A percentile compares a stretch with the other conserved stretches of the same genome.
phyloP scores from a whole-genome alignment of 2,113 vertebrate genomes.

The Turnix velox region DNA sequence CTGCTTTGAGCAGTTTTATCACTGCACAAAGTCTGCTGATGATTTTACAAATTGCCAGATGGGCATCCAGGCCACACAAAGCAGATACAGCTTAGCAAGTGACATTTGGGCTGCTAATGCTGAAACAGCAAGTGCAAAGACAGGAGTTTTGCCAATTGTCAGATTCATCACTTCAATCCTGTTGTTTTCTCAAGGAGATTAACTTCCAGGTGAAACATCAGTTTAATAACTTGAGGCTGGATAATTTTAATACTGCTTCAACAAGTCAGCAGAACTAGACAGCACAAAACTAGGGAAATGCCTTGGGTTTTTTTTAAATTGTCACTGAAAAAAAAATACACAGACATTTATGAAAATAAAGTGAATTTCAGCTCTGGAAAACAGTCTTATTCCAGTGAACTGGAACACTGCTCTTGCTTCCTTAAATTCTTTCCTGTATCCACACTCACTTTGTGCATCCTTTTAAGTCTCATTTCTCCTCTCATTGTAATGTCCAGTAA shows the following conservation, averaged over 20 bases:
- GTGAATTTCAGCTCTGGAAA: background rate
- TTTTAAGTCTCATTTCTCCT: background rate
- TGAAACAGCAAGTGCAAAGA: background rate
- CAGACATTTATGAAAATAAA: background rate
- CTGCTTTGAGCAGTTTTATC: background rate
- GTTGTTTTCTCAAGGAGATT: background rate
- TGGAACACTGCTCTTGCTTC: background rate
- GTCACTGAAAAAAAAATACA: background rate
- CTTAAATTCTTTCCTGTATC: background rate
- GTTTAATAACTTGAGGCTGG: background rate
- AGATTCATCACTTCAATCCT: background rate
- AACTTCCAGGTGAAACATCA: background rate
- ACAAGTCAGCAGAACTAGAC: background rate
- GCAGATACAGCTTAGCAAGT: background rate
- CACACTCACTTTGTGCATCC: background rate
- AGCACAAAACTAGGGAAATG: background rate
- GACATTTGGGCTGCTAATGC: background rate
- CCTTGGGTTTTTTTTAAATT: background rate
- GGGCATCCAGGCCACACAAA: background rate
- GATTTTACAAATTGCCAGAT: slow-evolving; percentile 21
- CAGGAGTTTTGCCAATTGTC: background rate
- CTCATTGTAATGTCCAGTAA: background rate
- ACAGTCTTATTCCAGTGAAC: rapidly evolving
- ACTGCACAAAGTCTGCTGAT: background rate
- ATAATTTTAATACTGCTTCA: background rate